Percentiles rank a stretch among this genome's conserved stretches.
Evolutionary conservation across 2,888 invertebrate species (phyloP).

Genomic region (Cheiracanthium punctorium): DNA sequence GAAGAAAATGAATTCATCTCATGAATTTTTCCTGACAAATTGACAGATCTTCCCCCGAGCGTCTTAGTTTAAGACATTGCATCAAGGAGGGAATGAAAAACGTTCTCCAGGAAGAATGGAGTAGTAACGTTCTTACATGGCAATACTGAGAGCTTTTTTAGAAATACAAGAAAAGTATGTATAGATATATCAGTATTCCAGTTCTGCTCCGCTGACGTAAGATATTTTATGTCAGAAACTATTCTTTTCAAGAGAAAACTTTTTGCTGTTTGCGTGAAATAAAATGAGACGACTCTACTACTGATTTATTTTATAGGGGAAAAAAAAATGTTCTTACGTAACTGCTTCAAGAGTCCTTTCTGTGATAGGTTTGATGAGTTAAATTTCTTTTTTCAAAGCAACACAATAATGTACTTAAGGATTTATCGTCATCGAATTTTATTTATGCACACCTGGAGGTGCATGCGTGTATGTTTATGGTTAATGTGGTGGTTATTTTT

Average conservation of each 20-base stretch:
- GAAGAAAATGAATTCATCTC: background rate
- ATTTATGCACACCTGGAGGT: no score
- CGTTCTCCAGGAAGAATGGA: background rate
- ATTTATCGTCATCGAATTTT: no score
- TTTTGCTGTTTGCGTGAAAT: background rate
- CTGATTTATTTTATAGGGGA: background rate
- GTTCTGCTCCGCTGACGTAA: background rate
- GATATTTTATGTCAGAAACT: background rate
- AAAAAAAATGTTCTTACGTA: no score
- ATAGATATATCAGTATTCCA: background rate
- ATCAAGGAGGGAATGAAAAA: background rate
- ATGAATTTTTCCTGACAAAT: background rate
- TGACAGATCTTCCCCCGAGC: slow-evolving; percentile 2
- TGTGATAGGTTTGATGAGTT: no score
- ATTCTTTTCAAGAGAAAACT: background rate
- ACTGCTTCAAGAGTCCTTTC: no score
- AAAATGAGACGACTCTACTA: background rate
- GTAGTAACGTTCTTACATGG: background rate
- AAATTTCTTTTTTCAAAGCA: no score
- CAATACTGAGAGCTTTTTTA: background rate
- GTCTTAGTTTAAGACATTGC: background rate
- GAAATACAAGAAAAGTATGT: background rate
- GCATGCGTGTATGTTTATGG: no score
- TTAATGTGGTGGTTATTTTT: no score
- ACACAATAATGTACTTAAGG: no score